Base-by-base conservation (phyloP, 2,888 invertebrate genomes). In the Drosophila hamatofila region DNA sequence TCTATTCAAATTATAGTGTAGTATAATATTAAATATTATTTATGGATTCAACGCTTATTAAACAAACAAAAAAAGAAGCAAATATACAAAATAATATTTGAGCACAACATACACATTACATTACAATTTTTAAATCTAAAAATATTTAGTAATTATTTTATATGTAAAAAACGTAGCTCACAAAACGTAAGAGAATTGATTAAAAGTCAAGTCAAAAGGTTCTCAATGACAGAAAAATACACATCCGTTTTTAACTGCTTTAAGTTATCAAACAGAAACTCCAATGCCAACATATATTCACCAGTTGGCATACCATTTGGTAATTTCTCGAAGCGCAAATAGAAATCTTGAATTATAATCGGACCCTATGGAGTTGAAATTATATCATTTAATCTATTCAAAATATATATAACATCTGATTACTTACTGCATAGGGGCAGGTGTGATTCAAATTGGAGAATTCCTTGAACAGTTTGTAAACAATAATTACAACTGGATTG, bases 231-330 rank as follows among this genome's bases (percentile, higher is more conserved):
- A 2, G 3, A 12, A 18, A 54, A 54, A 14, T 54, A 54, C 0
- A 39, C 8, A 3, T 39, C 27, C 8, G 8, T 14, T 12, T 39
- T 27, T n/a, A 39, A 8, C 18, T 54, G 39, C 4, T 12, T 6
- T 1, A 0, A 8, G 1, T 54, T 54, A 8, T 9, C 9, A 6
- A 30, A 30, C 2, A 21, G 6, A 11, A 27, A 41, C 1, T 8
- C n/a, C 39, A 77, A 2, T 33, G 7, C 6, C 18, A 54, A 7
- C 1, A 76, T 25, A 52, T 77, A 77, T 0, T 77, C 65, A 1
- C 70, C 78, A 23, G 70, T 58, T 2, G 77, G 78, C n/a, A 74
- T 1, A 0, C 49, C 14, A n/a, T 41, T 14, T 5, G 48, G 39
- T 0, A 67, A 8, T 7, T 33, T 2, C 0, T 68, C 62, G 11